phyloP scores from a whole-genome alignment of 2,797 vertebrate genomes.

The Anableps anableps region DNA sequence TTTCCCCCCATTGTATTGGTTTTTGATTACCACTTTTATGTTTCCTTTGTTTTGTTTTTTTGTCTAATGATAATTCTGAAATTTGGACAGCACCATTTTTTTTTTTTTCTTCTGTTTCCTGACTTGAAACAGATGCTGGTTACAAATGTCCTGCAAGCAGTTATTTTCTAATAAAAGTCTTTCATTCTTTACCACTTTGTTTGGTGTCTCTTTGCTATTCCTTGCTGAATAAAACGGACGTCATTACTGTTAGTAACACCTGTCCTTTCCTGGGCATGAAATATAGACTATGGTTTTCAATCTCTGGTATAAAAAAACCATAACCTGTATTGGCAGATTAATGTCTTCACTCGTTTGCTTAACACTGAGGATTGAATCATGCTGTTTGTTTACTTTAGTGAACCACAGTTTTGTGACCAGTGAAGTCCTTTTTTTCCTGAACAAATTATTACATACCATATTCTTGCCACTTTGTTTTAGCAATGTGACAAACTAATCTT shows the following conservation, averaged over 20 bases:
- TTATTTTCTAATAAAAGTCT: constrained; percentile 81
- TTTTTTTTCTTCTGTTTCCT: constrained; percentile 36
- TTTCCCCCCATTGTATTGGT: constrained; percentile 63
- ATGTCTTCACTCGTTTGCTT: not conserved
- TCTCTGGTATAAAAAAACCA: not conserved
- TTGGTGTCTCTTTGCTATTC: not conserved
- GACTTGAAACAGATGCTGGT: constrained; percentile 61
- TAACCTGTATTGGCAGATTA: not conserved
- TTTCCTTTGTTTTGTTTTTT: constrained; percentile 46
- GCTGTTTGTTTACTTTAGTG: too few relatives aligned
- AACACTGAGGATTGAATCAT: not conserved
- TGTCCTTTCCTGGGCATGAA: not conserved
- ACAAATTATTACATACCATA: too few relatives aligned
- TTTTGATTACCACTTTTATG: constrained; percentile 76
- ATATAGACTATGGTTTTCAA: not conserved
- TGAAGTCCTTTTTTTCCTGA: not conserved
- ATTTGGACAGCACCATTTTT: constrained; percentile 52
- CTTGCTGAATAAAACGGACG: not conserved
- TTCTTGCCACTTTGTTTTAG: too few relatives aligned
- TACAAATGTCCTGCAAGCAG: constrained; percentile 66
- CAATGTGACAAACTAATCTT: too few relatives aligned
- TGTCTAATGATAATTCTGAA: constrained; percentile 47
- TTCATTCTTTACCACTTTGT: constrained; percentile 38
- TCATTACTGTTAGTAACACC: not conserved
- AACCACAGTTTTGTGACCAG: not conserved